Percentiles rank a stretch among this genome's conserved stretches.
phyloP scores from a whole-genome alignment of 1,140 invertebrate species.

The Hyles euphorbiae region DNA sequence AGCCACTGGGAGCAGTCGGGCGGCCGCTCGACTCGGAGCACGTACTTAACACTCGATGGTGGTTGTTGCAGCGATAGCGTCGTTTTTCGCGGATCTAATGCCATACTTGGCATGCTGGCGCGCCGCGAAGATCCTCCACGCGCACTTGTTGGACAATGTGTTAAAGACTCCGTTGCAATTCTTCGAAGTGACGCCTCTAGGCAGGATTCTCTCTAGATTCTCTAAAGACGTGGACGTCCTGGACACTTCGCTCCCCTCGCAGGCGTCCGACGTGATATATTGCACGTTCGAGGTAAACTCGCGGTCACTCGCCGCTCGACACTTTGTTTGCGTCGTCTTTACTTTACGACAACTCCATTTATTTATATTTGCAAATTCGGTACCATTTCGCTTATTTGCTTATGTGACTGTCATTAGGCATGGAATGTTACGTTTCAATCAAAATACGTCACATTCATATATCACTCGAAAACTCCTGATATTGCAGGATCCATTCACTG shows the following conservation, averaged over 20 bases:
- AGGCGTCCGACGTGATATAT: conserved; percentile 84
- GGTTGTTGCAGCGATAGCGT: conserved; percentile 79
- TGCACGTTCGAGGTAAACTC: conserved; percentile 86
- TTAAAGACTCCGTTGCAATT: conserved; percentile 86
- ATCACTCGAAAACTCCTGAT: too few relatives aligned
- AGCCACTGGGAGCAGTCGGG: neutral
- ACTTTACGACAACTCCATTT: neutral
- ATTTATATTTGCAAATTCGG: too few relatives aligned
- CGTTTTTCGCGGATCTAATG: conserved; percentile 82
- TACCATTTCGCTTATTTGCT: too few relatives aligned
- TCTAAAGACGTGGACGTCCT: conserved; percentile 86
- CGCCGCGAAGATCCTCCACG: conserved; percentile 86
- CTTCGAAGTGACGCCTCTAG: conserved; percentile 92
- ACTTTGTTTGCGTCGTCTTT: neutral
- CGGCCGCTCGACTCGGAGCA: neutral
- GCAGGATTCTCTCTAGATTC: conserved; percentile 91
- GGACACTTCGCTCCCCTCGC: conserved; percentile 83
- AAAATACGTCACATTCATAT: too few relatives aligned
- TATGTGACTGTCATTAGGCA: too few relatives aligned
- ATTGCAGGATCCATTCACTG: too few relatives aligned
- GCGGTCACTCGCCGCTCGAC: conserved; percentile 4
- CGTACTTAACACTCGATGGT: conserved; percentile 21
- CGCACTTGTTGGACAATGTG: conserved; percentile 83
- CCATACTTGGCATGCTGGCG: conserved; percentile 83
- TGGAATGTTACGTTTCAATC: too few relatives aligned